phyloP scores from a whole-genome alignment of 1,140 invertebrate species.

The Leptopilina boulardi region DNA sequence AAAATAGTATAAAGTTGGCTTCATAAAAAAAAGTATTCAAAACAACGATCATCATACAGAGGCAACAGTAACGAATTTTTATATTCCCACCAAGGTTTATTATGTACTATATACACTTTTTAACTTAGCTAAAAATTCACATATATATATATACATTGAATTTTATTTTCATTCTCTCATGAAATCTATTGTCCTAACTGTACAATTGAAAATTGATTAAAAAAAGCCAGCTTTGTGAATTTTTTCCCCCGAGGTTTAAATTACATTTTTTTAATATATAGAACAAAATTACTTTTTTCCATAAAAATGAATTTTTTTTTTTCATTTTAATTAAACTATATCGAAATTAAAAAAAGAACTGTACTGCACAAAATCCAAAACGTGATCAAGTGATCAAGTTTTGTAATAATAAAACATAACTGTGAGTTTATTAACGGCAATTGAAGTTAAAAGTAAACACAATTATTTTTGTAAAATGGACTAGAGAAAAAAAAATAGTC shows the following conservation, averaged over 20 bases:
- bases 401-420: no score
- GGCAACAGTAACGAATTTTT: not conserved
- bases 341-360: no score
- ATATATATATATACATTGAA: no score
- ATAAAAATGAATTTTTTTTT: no score
- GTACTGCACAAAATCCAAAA: no score
- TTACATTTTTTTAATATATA: no score
- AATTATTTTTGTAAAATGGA: not conserved
- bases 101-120: not conserved
- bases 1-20: not conserved
- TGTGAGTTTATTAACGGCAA: no score
- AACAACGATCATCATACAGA: not conserved
- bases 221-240: not conserved
- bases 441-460: not conserved
- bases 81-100: not conserved
- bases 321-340: no score
- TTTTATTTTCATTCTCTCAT: slow-evolving; percentile 1
- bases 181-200: not conserved
- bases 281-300: no score
- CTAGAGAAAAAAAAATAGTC: not conserved
- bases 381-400: no score
- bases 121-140: not conserved
- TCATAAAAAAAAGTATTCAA: not conserved
- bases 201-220: slow-evolving; percentile 11
- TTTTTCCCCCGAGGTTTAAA: not conserved